Base-by-base conservation (phyloP, 1,140 invertebrate genomes). In the Drosophila littoralis region DNA sequence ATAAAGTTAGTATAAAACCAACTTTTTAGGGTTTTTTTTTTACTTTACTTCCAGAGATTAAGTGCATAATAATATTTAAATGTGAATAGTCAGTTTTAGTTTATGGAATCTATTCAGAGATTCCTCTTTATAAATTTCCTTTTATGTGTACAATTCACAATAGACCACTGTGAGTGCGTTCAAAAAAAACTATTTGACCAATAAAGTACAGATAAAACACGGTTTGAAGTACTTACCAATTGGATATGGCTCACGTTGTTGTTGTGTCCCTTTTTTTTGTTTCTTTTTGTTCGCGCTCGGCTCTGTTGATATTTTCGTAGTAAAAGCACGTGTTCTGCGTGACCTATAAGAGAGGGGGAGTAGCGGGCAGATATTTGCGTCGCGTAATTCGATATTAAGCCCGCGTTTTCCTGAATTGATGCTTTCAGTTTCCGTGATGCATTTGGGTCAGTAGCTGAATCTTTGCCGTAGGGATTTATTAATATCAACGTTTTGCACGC, bases 281-380 rank as follows among this genome's bases (percentile, higher is more conserved):
- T 22, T 28, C 5, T 17, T 17, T 17, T 28, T 28, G 2, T 28
- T 28, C 22, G 28, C 59, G 54, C 63, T 50, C 48, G 48, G 58
- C 36, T 82, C 64, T 85, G 78, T 85, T 86, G 61, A 54, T 81
- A 59, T 79, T 79, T 73, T 79, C 48, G 67, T 70, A 68, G 60
- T 69, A 61, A 66, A 75, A 84, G 77, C 81, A 84, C 81, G 81
- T 84, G 81, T 70, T 85, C 64, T 40, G 61, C 17, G 63, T 59
- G 65, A 66, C 71, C 60, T 65, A 69, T 80, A 63, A 38, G 59
- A 13, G 28, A 13, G 15, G 33, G 54, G 38, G 12, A 15, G 40
- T 36, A 10, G 40, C n/a, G 13, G 60, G 35, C 22, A 12, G 43
- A 71, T 65, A 8, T 17, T 43, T 15, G 10, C 54, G 55, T 36